Conservation (phyloP, 37 sponge, comb jelly and placozoan genomes). For the Mnemiopsis leidyi region DNA sequence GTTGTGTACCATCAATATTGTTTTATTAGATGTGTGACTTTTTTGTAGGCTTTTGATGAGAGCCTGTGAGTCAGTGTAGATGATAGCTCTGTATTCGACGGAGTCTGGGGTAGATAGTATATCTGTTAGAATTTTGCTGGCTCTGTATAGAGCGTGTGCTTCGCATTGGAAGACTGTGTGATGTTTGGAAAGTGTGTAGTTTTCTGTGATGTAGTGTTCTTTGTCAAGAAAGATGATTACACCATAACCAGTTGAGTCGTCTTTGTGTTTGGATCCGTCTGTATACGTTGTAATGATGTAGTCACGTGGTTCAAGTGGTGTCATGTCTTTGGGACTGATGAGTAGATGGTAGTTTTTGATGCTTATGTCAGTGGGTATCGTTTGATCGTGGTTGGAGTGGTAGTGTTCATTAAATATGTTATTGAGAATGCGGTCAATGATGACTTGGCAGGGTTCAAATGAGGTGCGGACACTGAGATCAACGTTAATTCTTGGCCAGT, state of each 20-base stretch:
- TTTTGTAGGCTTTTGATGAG: neutral
- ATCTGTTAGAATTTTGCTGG: neutral
- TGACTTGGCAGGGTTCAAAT: neutral
- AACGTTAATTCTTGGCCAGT: neutral
- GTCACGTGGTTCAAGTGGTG: neutral
- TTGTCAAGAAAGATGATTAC: neutral
- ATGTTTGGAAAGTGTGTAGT: neutral
- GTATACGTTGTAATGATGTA: neutral
- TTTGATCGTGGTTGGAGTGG: too few species aligned
- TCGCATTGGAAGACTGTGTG: constrained; percentile 40
- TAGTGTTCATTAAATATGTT: too few species aligned
- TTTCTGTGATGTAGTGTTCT: neutral
- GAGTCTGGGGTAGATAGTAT: neutral
- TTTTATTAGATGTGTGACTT: neutral
- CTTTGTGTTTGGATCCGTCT: neutral
- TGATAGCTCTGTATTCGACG: neutral
- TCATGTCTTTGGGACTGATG: neutral
- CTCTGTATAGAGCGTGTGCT: neutral
- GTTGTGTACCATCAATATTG: neutral
- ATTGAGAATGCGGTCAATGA: neutral
- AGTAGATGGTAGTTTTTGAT: too few species aligned
- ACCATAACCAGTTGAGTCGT: constrained; percentile 8
- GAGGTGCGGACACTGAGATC: neutral
- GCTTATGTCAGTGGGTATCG: neutral
- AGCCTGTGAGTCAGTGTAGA: constrained; percentile 22